A percentile compares a stretch with the other conserved stretches of the same genome.
phyloP scores from a whole-genome alignment of 2,888 invertebrate species.

The Exephanes ischioxanthus region DNA sequence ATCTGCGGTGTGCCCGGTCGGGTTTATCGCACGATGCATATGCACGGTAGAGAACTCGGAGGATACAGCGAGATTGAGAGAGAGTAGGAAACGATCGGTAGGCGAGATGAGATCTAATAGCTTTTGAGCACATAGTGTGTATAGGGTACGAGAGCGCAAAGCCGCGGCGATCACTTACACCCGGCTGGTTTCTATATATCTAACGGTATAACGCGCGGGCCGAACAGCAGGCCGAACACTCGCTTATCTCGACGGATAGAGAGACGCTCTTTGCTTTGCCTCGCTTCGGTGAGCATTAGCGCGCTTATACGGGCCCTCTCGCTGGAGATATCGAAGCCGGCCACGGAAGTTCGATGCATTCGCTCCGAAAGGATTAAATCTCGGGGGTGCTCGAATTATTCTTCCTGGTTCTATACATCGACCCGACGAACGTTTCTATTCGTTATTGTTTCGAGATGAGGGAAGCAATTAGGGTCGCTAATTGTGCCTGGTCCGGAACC shows the following conservation, averaged over 20 bases:
- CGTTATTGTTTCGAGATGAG: slow-evolving; percentile 17
- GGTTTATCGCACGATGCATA: background rate
- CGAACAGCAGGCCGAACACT: slow-evolving; percentile 54
- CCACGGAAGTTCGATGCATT: slow-evolving; percentile 36
- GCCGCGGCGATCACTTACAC: slow-evolving; percentile 51
- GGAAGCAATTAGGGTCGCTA: slow-evolving; percentile 40
- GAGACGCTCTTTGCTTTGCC: slow-evolving; percentile 47
- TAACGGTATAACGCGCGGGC: slow-evolving; percentile 60
- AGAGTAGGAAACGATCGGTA: slow-evolving; percentile 53
- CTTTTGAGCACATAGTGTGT: slow-evolving; percentile 33
- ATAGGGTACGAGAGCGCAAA: slow-evolving; percentile 23
- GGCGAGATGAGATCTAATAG: slow-evolving; percentile 62
- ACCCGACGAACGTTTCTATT: slow-evolving; percentile 10
- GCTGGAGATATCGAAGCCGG: slow-evolving; percentile 23
- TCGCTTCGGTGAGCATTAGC: slow-evolving; percentile 59
- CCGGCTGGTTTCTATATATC: slow-evolving; percentile 45
- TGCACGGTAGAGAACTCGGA: background rate
- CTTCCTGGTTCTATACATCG: slow-evolving; percentile 56
- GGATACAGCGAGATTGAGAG: slow-evolving; percentile 48
- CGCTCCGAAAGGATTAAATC: slow-evolving; percentile 37
- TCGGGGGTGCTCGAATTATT: slow-evolving; percentile 40
- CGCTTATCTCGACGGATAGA: slow-evolving; percentile 53
- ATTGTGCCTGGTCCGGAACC: background rate
- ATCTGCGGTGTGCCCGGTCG: background rate
- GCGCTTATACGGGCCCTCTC: slow-evolving; percentile 41